These are phyloP conservation scores for Tadarida brasiliensis DNA, from an alignment of 2,797 vertebrate genomes.

Conservation along the genomic window DNA sequence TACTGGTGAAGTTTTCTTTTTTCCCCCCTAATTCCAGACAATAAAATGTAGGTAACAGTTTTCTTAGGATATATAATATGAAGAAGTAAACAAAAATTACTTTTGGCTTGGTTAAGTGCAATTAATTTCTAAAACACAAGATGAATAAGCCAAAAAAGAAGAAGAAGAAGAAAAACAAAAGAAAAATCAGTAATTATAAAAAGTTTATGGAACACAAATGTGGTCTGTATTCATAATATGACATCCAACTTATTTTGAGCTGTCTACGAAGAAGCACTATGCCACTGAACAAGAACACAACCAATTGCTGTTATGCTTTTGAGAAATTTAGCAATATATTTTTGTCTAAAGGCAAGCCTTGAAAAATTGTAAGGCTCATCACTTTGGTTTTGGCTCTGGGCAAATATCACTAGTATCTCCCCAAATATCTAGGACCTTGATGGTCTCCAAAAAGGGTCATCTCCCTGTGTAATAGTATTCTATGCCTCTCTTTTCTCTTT, in stretches of 20 bases:
- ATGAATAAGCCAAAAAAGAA: not conserved
- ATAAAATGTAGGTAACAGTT: not conserved
- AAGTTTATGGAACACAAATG: slow-evolving; percentile 23
- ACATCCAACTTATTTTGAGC: not conserved
- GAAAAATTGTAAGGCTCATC: not conserved
- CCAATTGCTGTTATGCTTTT: not conserved
- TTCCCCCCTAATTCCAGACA: not conserved
- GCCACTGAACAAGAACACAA: not conserved
- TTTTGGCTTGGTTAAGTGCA: not conserved
- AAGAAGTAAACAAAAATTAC: slow-evolving; percentile 39
- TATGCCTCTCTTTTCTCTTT: not conserved
- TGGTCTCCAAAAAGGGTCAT: not conserved
- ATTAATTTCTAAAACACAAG: slow-evolving; percentile 6
- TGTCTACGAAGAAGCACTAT: not conserved
- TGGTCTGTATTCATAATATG: not conserved
- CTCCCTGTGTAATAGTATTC: not conserved
- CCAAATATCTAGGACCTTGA: not conserved
- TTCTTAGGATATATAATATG: not conserved
- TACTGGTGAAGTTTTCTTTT: not conserved
- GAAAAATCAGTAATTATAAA: slow-evolving; percentile 38
- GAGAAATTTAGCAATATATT: not conserved
- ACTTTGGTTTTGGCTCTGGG: not conserved
- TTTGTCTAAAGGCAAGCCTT: not conserved
- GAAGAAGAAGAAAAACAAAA: not conserved
- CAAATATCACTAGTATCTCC: not conserved